Evolutionary conservation across 1,140 invertebrate genomes (phyloP).

Genomic region (Cotesia vestalis): DNA sequence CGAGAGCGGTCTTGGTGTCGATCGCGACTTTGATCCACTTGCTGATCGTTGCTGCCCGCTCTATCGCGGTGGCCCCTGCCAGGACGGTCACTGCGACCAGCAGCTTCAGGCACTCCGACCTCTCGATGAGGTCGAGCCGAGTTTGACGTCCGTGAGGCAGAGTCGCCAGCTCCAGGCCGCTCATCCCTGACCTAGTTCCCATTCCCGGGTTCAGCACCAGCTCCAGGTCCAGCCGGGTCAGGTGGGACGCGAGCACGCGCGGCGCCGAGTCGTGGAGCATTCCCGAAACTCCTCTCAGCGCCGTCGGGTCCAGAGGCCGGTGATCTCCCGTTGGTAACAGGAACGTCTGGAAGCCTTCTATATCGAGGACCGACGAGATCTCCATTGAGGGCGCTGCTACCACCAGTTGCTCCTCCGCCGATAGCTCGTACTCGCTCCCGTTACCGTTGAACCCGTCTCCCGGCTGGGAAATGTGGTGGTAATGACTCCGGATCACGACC

Average conservation of each 20-base stretch:
- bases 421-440: constrained; percentile 58
- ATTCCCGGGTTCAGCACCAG: constrained; percentile 49
- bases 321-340: constrained; percentile 82
- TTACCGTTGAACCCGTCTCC: constrained; percentile 54
- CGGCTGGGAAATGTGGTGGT: constrained; percentile 36
- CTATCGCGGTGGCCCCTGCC: constrained; percentile 79
- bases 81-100: constrained; percentile 89
- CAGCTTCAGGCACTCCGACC: constrained; percentile 88
- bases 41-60: constrained; percentile 83
- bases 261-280: constrained; percentile 81
- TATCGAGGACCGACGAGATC: constrained; percentile 74
- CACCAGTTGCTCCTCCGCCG: constrained; percentile 61
- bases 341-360: constrained; percentile 82
- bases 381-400: constrained; percentile 70
- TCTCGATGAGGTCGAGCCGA: constrained; percentile 86
- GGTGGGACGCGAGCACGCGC: constrained; percentile 82
- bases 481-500: constrained; percentile 60
- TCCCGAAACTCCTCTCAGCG: constrained; percentile 82
- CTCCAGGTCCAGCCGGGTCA: constrained; percentile 80
- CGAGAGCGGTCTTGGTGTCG: constrained; percentile 88
- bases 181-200: constrained; percentile 67
- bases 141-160: constrained; percentile 85
- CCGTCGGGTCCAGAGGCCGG: constrained; percentile 85
- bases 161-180: constrained; percentile 83
- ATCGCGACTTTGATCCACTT: constrained; percentile 94